These are phyloP conservation scores for Zapus hudsonius DNA, from an alignment of 2,113 vertebrate genomes.

Conservation along the genomic window DNA sequence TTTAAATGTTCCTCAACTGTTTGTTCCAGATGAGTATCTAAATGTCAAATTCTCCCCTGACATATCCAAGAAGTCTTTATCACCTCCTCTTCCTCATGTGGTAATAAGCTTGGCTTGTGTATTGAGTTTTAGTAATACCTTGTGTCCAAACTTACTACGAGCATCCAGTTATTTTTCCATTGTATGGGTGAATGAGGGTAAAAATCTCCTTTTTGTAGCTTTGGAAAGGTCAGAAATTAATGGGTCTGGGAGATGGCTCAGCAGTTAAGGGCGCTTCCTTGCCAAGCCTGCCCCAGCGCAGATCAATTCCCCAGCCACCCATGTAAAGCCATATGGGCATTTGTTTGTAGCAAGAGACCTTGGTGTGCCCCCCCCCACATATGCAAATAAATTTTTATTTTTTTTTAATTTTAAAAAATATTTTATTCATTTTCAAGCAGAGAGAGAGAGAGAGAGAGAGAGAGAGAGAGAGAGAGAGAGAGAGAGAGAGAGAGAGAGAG, in stretches of 20 bases:
- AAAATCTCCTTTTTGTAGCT: neutral
- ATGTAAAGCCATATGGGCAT: too few species aligned
- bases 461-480: too few species aligned
- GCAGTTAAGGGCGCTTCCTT: too few species aligned
- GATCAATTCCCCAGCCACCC: too few species aligned
- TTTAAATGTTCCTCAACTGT: constrained; percentile 9
- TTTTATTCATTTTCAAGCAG: too few species aligned
- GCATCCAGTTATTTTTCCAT: neutral
- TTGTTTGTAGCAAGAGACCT: too few species aligned
- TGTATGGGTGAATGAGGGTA: neutral
- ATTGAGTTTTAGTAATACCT: constrained; percentile 7
- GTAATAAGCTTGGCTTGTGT: constrained; percentile 81
- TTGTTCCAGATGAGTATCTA: constrained; percentile 76
- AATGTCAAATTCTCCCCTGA: constrained; percentile 77
- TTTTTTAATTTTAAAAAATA: too few species aligned
- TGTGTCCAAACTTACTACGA: neutral
- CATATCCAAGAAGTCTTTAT: constrained; percentile 54
- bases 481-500: too few species aligned
- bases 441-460: too few species aligned
- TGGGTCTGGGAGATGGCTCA: neutral
- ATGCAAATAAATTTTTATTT: too few species aligned
- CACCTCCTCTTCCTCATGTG: constrained; percentile 11
- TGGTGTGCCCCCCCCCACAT: too few species aligned
- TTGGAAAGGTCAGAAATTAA: neutral
- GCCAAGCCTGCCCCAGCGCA: too few species aligned